These are phyloP conservation scores for Fukomys damarensis DNA, from an alignment of 2,113 vertebrate genomes.

Conservation along the genomic window DNA sequence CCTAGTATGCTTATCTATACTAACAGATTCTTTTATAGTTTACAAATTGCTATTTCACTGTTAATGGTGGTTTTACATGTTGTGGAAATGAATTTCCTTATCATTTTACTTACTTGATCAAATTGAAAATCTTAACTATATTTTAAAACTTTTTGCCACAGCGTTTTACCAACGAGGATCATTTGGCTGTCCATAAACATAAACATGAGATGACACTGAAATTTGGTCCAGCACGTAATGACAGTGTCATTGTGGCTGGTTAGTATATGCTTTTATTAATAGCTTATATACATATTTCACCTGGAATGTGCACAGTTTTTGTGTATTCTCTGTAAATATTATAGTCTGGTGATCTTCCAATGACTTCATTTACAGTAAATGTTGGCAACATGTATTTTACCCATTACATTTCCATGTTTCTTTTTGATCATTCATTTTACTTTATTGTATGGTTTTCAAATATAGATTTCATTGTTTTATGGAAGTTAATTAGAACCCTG, in stretches of 20 bases:
- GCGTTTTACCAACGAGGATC: constrained; percentile 99
- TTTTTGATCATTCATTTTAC: constrained; percentile 75
- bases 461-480: constrained; percentile 59
- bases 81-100: constrained; percentile 82
- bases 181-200: constrained; percentile 99
- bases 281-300: constrained; percentile 81
- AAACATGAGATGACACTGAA: constrained; percentile 99
- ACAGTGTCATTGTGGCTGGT: constrained; percentile 99
- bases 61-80: constrained; percentile 72
- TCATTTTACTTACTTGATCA: constrained; percentile 80
- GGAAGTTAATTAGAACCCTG: constrained; percentile 56
- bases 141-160: constrained; percentile 88
- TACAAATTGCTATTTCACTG: constrained; percentile 49
- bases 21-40: constrained; percentile 64
- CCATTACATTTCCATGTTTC: constrained; percentile 72
- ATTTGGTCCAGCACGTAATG: constrained; percentile 99
- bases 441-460: constrained; percentile 66
- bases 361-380: constrained; percentile 72
- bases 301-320: constrained; percentile 80
- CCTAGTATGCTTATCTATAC: constrained; percentile 61
- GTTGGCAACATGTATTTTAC: constrained; percentile 74
- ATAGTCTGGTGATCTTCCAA: constrained; percentile 73
- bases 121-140: constrained; percentile 83
- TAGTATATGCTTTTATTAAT: constrained; percentile 85
- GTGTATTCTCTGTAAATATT: constrained; percentile 81